Conservation (phyloP, 2,888 invertebrate species). For the Heliconius charithonia region DNA sequence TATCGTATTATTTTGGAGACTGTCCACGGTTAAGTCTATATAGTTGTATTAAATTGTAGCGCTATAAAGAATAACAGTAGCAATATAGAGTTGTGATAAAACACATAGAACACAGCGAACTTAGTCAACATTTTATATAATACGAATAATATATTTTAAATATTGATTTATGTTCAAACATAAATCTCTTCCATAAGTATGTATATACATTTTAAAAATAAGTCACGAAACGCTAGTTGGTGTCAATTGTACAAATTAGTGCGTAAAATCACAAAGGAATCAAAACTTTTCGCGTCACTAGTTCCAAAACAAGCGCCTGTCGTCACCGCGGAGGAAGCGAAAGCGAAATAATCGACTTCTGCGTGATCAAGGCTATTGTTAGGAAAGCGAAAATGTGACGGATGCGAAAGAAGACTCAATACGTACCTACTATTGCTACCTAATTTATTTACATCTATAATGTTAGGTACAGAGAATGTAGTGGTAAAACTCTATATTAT, state of each 20-base stretch:
- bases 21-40: too few relatives aligned
- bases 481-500: background rate
- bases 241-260: constrained; percentile 16
- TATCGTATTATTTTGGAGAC: too few relatives aligned
- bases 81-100: background rate
- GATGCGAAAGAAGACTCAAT: constrained; percentile 56
- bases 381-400: constrained; percentile 79
- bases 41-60: background rate
- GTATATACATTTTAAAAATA: too few relatives aligned
- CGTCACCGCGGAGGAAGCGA: constrained; percentile 77
- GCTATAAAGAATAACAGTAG: background rate
- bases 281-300: constrained; percentile 42
- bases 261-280: constrained; percentile 42
- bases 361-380: constrained; percentile 82
- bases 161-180: too few relatives aligned
- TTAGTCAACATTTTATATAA: background rate
- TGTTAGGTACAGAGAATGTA: background rate
- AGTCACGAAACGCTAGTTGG: too few relatives aligned
- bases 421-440: background rate
- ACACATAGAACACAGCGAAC: too few relatives aligned
- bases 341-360: constrained; percentile 79
- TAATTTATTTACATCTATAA: background rate
- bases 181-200: too few relatives aligned
- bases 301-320: constrained; percentile 66
- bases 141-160: background rate